These are phyloP conservation scores for Metopolophium dirhodum DNA, from an alignment of 1,140 invertebrate genomes.

Conservation along the genomic window DNA sequence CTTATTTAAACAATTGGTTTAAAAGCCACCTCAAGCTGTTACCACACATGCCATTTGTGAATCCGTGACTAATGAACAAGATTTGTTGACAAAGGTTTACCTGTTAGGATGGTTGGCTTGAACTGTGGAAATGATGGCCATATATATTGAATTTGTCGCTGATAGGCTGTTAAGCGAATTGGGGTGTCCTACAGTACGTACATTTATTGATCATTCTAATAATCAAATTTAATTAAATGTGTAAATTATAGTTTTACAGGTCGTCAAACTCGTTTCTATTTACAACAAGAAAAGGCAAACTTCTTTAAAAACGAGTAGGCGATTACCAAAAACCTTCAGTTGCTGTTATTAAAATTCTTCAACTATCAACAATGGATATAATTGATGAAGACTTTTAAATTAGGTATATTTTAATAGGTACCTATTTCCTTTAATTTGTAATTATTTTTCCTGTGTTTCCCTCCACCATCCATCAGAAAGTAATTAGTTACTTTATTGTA, in stretches of 20 bases:
- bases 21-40: constrained; percentile 82
- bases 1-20: constrained; percentile 90
- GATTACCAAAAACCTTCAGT: constrained; percentile 87
- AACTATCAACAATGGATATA: constrained; percentile 46
- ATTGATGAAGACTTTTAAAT: constrained; percentile 44
- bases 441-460: no score
- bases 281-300: constrained; percentile 98
- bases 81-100: constrained; percentile 96
- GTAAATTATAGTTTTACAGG: constrained; percentile 78
- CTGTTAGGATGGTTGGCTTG: constrained; percentile 87
- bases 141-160: constrained; percentile 99
- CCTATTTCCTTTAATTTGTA: no score
- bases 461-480: no score
- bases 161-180: constrained; percentile 91
- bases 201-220: background rate
- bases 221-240: constrained; percentile 47
- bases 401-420: background rate
- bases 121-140: no score
- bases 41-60: constrained; percentile 88
- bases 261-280: constrained; percentile 99
- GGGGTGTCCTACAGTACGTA: constrained; percentile 81
- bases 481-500: background rate
- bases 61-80: constrained; percentile 95
- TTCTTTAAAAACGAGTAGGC: constrained; percentile 99
- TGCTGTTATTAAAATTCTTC: constrained; percentile 32